These are phyloP conservation scores for Tipula unca DNA, from an alignment of 2,888 invertebrate genomes.

Conservation along the genomic window DNA sequence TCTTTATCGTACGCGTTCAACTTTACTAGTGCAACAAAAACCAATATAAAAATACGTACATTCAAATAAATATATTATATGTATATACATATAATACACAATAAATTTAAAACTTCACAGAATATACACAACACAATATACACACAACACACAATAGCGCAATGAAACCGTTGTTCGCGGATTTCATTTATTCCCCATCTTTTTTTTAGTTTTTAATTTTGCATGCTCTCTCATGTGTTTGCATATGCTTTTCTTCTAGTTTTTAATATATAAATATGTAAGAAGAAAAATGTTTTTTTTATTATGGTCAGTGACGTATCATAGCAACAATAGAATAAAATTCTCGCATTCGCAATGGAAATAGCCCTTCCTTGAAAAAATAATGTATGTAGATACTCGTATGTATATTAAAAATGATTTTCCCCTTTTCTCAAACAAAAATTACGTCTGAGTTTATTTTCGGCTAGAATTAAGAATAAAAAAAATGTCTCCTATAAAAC, in stretches of 20 bases:
- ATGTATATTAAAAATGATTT: not conserved
- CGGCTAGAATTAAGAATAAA: not conserved
- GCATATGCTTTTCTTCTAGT: constrained; percentile 10
- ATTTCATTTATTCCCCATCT: constrained; percentile 14
- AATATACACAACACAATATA: not conserved
- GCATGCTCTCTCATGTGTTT: not conserved
- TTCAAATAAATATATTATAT: constrained; percentile 19
- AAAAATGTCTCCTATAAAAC: not conserved
- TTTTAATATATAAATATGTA: not conserved
- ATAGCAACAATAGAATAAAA: not conserved
- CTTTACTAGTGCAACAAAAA: constrained; percentile 29
- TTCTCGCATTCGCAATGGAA: not conserved
- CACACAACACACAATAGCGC: constrained; percentile 18
- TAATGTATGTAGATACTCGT: too few relatives aligned
- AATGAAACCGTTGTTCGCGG: constrained; percentile 22
- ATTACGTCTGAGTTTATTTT: not conserved
- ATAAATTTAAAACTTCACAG: not conserved
- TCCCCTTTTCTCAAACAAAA: not conserved
- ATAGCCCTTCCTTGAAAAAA: not conserved
- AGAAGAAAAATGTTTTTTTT: not conserved
- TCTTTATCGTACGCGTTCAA: constrained; percentile 29
- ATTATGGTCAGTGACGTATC: constrained; percentile 14
- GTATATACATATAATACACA: constrained; percentile 17
- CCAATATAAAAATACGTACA: constrained; percentile 22
- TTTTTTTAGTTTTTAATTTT: constrained; percentile 18